Percentiles rank a stretch among this genome's conserved stretches.
phyloP scores from a whole-genome alignment of 2,113 vertebrate genomes.

The Rhabdornis inornatus region DNA sequence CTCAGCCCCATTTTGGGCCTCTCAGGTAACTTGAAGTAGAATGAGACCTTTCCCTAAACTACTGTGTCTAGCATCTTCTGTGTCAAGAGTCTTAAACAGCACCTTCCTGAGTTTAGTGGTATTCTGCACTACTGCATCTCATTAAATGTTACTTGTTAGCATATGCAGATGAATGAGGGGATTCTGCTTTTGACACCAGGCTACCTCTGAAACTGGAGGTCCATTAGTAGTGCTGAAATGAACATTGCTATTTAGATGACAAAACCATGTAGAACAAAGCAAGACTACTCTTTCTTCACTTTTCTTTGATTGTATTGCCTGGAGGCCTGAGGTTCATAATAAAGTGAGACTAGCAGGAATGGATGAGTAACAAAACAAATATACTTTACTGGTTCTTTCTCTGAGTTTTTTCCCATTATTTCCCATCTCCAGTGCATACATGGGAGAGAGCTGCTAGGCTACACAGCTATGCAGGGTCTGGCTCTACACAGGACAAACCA shows the following conservation, averaged over 20 bases:
- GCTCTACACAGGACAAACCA: neutral
- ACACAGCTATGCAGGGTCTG: neutral
- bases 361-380: neutral
- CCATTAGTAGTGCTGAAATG: neutral
- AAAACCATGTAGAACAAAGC: neutral
- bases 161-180: neutral
- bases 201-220: neutral
- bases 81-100: neutral
- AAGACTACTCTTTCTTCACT: neutral
- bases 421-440: neutral
- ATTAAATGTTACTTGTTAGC: neutral
- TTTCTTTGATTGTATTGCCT: neutral
- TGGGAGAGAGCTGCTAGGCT: neutral
- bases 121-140: neutral
- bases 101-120: neutral
- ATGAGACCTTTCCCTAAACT: neutral
- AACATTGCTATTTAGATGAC: neutral
- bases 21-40: rapidly evolving
- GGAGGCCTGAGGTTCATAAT: neutral
- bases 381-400: neutral
- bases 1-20: neutral
- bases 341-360: neutral
- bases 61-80: neutral
- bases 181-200: neutral
- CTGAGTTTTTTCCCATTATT: neutral